Base-by-base conservation (phyloP, 2,797 vertebrate species). In the Phataginus tetradactyla region DNA sequence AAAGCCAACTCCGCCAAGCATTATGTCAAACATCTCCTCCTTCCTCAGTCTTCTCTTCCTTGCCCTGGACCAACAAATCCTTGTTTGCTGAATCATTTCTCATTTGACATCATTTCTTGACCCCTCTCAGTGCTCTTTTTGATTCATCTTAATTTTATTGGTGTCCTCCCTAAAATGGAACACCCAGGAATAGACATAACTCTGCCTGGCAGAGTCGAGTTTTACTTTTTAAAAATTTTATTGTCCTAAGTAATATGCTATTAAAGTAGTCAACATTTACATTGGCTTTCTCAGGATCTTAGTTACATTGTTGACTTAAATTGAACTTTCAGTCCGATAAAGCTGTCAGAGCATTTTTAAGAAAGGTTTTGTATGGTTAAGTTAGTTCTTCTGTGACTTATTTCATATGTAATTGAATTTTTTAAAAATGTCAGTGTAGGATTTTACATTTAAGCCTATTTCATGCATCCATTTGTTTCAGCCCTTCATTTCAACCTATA, bases 181-280 rank as follows among this genome's bases (percentile, higher is more conserved):
- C 6, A 64, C 61, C 21, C 88, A 74, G 75, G 91, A 74, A 75
- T 94, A 93, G 86, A 87, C 85, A 85, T 87, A 81, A 86, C 83
- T 97, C 87, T 90, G 8, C 64, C 45, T 84, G 45, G 23, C 27
- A 72, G 66, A 89, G 57, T 27, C 20, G 42, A 90, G 77, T 85
- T 96, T 85, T 55, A 86, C 80, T 96, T 91, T 74, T 66, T 92
- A 97, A 51, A 97, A 55, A 94, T 64, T 92, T 96, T 92, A 95
- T 72, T 96, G 89, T 78, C 81, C 77, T 68, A 77, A 80, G 37
- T 87, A 92, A 78, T 92, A 94, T 5, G 68, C 21, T 81, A 64
- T 94, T 96, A 95, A 96, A 77, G 71, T 25, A 87, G 94, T 88
- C 88, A 96, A 88, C 72, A 96, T 96, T 97, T 92, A 96, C 51